phyloP scores from a whole-genome alignment of 1,140 invertebrate species.

The Probaryconus sp. region DNA sequence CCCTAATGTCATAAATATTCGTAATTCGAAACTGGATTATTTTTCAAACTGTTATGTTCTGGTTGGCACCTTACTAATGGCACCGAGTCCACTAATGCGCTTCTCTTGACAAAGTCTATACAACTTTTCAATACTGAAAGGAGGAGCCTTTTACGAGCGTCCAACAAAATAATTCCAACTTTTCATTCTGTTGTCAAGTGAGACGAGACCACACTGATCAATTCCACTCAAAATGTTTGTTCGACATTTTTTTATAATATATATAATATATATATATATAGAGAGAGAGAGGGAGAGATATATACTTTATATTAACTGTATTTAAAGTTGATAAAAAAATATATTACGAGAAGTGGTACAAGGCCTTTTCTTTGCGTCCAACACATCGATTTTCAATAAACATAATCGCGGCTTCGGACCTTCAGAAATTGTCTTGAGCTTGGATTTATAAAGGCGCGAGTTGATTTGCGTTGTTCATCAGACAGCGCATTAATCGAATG shows the following conservation, averaged over 20 bases:
- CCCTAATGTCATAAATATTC: conserved; percentile 49
- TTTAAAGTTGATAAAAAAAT: too few relatives aligned
- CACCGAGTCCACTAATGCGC: conserved; percentile 18
- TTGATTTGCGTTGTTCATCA: conserved; percentile 37
- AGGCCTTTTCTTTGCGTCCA: too few relatives aligned
- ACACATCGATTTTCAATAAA: too few relatives aligned
- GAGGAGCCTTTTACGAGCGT: not conserved
- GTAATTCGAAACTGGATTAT: conserved; percentile 64
- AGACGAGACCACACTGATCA: not conserved
- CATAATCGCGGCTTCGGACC: not conserved
- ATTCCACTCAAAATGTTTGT: too few relatives aligned
- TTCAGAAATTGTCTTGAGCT: conserved; percentile 7
- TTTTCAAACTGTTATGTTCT: conserved; percentile 12
- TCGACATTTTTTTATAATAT: too few relatives aligned
- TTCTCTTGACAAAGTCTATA: conserved; percentile 25
- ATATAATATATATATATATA: too few relatives aligned
- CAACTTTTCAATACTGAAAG: conserved; percentile 3
- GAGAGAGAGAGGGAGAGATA: too few relatives aligned
- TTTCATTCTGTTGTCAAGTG: not conserved
- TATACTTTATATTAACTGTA: too few relatives aligned
- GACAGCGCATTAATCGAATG: conserved; percentile 64
- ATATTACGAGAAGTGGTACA: too few relatives aligned
- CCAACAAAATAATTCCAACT: conserved; percentile 1
- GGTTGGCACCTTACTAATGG: conserved; percentile 27
- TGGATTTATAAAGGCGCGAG: conserved; percentile 13